Evolutionary conservation across 1,140 invertebrate species (phyloP), one percentile per base, ranked within the genome.

Genomic region (Danaus melanippus): DNA sequence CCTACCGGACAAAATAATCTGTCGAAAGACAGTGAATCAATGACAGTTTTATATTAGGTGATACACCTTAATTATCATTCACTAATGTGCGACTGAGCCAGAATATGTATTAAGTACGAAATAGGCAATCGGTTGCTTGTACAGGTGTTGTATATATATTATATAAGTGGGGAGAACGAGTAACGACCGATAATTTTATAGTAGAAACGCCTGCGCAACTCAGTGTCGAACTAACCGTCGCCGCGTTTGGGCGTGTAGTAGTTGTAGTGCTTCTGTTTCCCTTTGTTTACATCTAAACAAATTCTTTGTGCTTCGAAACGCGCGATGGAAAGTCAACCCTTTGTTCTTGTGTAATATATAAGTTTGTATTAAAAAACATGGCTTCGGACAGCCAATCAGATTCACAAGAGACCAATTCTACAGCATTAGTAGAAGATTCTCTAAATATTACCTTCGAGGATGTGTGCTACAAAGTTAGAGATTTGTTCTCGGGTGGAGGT

Each of bases 361-460:
- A 55, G 71, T 79, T 66, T 47, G 45, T 58, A 68, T 74, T 66
- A n/a, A 56, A 43, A 58, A 76, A 59, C 51, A 85, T 83, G 82
- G 71, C 69, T 46, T 64, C 66, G 58, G 79, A 85, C 59, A 73
- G 59, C 46, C 65, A 70, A 44, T 81, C 78, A 1, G 76, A 76
- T 47, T 80, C 78, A 0, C 76, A 73, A 10, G 76, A 80, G 61
- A 83, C 76, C 12, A 74, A 71, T 39, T 85, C 80, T n/a, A 74
- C 79, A 12, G 76, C 79, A 17, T 51, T 72, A 9, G 60, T 68
- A 2, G 82, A 84, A 53, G 77, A 82, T 53, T 73, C 78, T 42
- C 62, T 85, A 21, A 85, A 80, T 53, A 78, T 85, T 56, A 73
- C 73, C 51, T 85, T 85, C 52, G 68, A 82, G 71, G 65, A 82